phyloP scores from a whole-genome alignment of 1,140 invertebrate genomes.

The Mylabris phalerata region DNA sequence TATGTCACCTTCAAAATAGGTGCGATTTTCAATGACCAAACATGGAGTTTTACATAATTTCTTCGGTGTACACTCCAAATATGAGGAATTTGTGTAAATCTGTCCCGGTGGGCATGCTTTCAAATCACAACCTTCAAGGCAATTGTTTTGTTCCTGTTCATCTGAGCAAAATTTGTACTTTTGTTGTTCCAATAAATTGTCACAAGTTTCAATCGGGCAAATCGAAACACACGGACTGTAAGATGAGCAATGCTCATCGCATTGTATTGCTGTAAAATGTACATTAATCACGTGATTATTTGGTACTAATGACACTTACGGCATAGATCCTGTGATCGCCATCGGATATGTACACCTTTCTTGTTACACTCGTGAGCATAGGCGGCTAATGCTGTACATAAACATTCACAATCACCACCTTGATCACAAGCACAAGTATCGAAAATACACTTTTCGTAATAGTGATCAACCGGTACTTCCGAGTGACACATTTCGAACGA shows the following conservation, averaged over 20 bases:
- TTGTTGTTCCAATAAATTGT: conserved; percentile 63
- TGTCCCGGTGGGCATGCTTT: conserved; percentile 64
- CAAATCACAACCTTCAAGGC: conserved; percentile 69
- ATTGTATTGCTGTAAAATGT: conserved; percentile 71
- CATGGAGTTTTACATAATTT: conserved; percentile 64
- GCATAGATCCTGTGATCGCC: conserved; percentile 74
- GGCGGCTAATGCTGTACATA: conserved; percentile 79
- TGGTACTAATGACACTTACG: conserved; percentile 51
- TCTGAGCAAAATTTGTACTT: conserved; percentile 55
- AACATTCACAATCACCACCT: conserved; percentile 83
- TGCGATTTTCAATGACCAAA: conserved; percentile 56
- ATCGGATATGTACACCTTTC: conserved; percentile 64
- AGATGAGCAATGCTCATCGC: conserved; percentile 66
- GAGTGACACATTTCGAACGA: conserved; percentile 71
- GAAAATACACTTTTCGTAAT: conserved; percentile 62
- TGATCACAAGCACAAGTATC: conserved; percentile 83
- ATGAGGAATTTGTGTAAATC: conserved; percentile 62
- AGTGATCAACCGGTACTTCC: conserved; percentile 66
- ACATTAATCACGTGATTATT: background rate
- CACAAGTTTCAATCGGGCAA: conserved; percentile 77
- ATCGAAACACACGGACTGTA: conserved; percentile 76
- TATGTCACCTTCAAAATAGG: conserved; percentile 70
- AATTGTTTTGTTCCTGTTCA: conserved; percentile 48
- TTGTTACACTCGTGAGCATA: conserved; percentile 77
- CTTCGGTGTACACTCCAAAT: conserved; percentile 65